Evolutionary conservation across 2,797 vertebrate genomes (phyloP).

Genomic region (Salmo trutta): DNA sequence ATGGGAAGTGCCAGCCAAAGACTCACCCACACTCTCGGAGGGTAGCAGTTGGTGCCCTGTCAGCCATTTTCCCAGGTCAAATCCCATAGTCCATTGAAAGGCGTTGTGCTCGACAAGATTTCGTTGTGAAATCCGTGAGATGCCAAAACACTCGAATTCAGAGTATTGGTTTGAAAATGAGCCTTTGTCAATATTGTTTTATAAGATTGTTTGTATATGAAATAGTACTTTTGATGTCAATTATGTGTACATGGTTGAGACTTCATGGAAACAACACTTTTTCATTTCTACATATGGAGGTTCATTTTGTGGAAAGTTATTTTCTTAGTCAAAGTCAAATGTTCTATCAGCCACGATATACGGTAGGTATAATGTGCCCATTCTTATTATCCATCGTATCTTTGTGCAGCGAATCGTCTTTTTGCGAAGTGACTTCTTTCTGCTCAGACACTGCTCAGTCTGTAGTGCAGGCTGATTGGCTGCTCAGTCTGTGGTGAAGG

Average conservation of each 20-base stretch:
- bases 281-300: too few species aligned
- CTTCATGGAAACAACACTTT: too few species aligned
- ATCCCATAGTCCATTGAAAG: conserved; percentile 34
- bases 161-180: conserved; percentile 17
- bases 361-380: not conserved
- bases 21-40: conserved; percentile 13
- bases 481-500: conserved; percentile 6
- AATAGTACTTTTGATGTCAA: not conserved
- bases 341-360: not conserved
- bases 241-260: not conserved
- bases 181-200: not conserved
- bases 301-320: not conserved
- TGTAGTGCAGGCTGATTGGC: not conserved
- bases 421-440: conserved; percentile 1
- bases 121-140: not conserved
- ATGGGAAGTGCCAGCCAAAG: conserved; percentile 39
- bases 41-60: conserved; percentile 23
- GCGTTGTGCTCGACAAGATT: conserved; percentile 34
- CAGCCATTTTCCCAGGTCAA: conserved; percentile 32
- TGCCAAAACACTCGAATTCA: conserved; percentile 12
- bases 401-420: not conserved
- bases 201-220: not conserved
- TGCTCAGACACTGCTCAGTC: conserved; percentile 4
- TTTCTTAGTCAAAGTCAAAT: not conserved
- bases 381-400: not conserved